Evolutionary conservation across 2,113 vertebrate genomes (phyloP), one percentile per base, ranked within the genome.

Genomic region (Ophiodon elongatus): DNA sequence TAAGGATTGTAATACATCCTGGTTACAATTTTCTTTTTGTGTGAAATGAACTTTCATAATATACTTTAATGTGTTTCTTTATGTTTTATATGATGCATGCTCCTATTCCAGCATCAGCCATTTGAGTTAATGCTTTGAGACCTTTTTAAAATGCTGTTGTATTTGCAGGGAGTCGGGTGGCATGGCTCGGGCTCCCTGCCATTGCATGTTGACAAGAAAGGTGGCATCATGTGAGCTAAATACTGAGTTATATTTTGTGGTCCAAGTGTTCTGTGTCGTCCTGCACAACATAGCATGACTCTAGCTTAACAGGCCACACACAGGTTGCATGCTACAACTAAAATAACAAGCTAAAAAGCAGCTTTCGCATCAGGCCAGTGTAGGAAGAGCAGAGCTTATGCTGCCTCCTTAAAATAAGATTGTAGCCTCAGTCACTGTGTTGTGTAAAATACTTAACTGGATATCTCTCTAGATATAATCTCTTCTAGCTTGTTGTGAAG

Each of bases 241-340:
- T 79, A 60, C 76, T 70, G 57, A 76, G 88, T 84, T 93, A 91
- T 91, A 92, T 85, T 88, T 93, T 85, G 87, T 41, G 47, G 57
- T 52, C n/a, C 60, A 3, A 85, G 73, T 85, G 78, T 78, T 72
- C 68, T 43, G 27, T 85, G 79, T 81, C 59, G 78, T 79, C 52
- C 56, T 50, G 45, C 83, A 65, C 60, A 47, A 62, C 84, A 76
- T 73, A 64, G 68, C 82, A 79, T 87, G 82, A 75, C 69, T 76
- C 25, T 59, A 62, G 31, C 64, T 68, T 19, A 45, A 74, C 73
- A 74, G 79, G 79, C 71, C 80, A 50, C 65, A 69, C 14, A 6
- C 57, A 76, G 33, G 27, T 84, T 60, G 68, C 56, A 65, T 74
- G 69, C 80, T 83, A 54, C 43, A 75, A 69, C 68, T 62, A 52